Percentiles rank a stretch among this genome's conserved stretches.
Evolutionary conservation across 2,113 vertebrate species (phyloP).

Genomic region (Malurus alboscapulatus): DNA sequence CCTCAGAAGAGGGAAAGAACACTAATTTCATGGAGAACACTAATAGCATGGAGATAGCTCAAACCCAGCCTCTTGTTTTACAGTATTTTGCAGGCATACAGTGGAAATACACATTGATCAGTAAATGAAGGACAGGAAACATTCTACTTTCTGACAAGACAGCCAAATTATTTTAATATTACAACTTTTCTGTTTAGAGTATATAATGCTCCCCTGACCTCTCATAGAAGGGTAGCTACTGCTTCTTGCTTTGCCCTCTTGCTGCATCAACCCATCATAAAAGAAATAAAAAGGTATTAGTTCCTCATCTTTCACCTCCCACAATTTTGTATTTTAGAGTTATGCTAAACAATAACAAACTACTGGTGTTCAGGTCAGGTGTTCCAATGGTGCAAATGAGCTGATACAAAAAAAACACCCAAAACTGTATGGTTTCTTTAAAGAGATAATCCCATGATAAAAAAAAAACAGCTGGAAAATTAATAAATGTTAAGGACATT

Average conservation of each 20-base stretch:
- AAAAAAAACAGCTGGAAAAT: neutral
- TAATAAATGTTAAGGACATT: neutral
- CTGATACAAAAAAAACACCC: neutral
- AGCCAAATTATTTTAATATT: neutral
- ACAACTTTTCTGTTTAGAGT: neutral
- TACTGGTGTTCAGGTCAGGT: neutral
- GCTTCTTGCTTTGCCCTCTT: neutral
- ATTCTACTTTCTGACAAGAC: neutral
- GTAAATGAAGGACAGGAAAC: neutral
- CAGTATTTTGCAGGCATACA: neutral
- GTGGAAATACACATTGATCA: neutral
- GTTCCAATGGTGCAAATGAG: neutral
- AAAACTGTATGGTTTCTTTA: neutral
- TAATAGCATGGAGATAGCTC: accelerated
- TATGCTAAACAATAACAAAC: neutral
- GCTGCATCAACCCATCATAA: neutral
- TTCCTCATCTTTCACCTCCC: neutral
- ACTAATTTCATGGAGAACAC: neutral
- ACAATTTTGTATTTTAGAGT: neutral
- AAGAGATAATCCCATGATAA: neutral
- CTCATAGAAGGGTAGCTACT: neutral
- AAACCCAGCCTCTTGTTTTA: neutral
- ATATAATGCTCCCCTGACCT: neutral
- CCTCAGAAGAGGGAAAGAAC: neutral
- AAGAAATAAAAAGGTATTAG: neutral